Percentiles rank a stretch among this genome's conserved stretches.
phyloP scores from a whole-genome alignment of 2,113 vertebrate genomes.

The Proteles cristata region DNA sequence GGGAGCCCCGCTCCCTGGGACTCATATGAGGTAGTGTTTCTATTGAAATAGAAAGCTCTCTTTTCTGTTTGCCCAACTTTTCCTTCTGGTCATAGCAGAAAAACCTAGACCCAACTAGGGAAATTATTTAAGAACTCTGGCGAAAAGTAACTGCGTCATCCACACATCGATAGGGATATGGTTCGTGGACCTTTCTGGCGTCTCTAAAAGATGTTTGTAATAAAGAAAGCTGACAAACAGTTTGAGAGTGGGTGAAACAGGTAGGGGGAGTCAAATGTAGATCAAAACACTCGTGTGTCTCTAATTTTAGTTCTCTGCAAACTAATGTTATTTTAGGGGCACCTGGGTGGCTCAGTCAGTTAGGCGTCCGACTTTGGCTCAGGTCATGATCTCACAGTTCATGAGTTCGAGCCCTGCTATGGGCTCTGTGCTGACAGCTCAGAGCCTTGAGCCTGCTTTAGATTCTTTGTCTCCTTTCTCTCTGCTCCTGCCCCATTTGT shows the following conservation, averaged over 20 bases:
- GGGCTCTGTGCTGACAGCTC: too few species aligned
- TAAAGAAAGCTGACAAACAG: background rate
- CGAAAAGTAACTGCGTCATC: background rate
- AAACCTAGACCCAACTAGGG: background rate
- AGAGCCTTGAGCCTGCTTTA: too few species aligned
- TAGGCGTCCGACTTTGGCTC: too few species aligned
- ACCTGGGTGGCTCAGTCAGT: too few species aligned
- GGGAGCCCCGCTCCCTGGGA: background rate
- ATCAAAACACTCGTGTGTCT: background rate
- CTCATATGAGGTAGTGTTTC: background rate
- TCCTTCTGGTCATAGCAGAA: constrained; percentile 8
- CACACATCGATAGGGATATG: background rate
- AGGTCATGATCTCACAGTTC: too few species aligned
- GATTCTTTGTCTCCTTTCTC: too few species aligned
- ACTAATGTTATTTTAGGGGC: background rate
- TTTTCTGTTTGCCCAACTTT: constrained; percentile 8
- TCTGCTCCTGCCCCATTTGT: too few species aligned
- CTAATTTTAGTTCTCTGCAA: background rate
- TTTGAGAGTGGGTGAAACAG: background rate
- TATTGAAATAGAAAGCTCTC: constrained; percentile 29
- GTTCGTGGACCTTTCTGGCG: background rate
- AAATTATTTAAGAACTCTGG: background rate
- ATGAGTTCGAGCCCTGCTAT: too few species aligned
- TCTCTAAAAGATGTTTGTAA: constrained; percentile 27
- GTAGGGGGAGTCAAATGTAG: constrained; percentile 39